phyloP scores from a whole-genome alignment of 2,113 vertebrate genomes.

The Grus americana region DNA sequence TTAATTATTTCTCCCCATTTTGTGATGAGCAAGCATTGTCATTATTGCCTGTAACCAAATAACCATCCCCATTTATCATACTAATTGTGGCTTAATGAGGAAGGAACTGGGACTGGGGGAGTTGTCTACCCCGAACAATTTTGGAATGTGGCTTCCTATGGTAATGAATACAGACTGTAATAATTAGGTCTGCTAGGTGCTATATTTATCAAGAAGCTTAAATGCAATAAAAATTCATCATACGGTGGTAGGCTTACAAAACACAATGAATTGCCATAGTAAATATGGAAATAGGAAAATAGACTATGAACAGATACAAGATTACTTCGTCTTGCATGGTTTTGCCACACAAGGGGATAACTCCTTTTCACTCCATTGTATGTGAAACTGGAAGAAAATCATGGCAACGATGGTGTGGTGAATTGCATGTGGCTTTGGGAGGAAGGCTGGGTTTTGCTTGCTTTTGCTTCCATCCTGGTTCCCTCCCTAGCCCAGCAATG shows the following conservation, averaged over 20 bases:
- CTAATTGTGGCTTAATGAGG: constrained; percentile 79
- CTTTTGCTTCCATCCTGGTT: background rate
- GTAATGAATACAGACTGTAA: constrained; percentile 60
- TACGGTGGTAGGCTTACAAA: background rate
- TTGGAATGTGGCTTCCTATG: constrained; percentile 65
- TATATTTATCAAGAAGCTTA: constrained; percentile 64
- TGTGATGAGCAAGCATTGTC: constrained; percentile 65
- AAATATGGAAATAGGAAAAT: constrained; percentile 3
- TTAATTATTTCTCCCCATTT: constrained; percentile 56
- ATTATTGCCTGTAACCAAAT: constrained; percentile 65
- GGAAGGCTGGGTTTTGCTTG: background rate
- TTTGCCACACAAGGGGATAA: background rate
- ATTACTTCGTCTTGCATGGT: background rate
- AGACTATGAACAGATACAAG: background rate
- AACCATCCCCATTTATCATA: constrained; percentile 73
- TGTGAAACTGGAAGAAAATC: background rate
- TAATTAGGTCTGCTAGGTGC: constrained; percentile 66
- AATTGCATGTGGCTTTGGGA: background rate
- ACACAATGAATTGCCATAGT: background rate
- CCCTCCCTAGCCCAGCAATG: background rate
- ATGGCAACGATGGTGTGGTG: background rate
- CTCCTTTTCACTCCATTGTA: background rate
- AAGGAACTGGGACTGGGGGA: constrained; percentile 65
- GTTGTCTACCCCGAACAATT: constrained; percentile 62
- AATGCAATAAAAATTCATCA: constrained; percentile 48